Evolutionary conservation across 1,140 invertebrate genomes (phyloP).

Genomic region (Euwallacea fornicatus): DNA sequence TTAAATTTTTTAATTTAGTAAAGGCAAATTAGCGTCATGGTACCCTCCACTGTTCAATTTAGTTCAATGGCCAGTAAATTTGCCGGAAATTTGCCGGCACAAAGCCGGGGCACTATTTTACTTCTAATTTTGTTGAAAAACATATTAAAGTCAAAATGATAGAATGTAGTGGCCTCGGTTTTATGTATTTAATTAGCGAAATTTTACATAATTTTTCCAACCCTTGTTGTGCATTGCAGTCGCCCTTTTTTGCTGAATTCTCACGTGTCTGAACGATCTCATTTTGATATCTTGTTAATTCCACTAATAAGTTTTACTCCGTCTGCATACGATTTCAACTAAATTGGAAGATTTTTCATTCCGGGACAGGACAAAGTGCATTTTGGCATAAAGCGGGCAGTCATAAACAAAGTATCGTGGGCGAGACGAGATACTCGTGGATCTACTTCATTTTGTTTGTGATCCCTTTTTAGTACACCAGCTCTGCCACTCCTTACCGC

Average conservation of each 20-base stretch:
- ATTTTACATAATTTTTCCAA: too few species aligned
- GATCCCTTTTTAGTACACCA: conserved; percentile 23
- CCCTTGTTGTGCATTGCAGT: too few species aligned
- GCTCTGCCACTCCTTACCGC: conserved; percentile 24
- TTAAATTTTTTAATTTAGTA: background rate
- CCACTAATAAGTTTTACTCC: too few species aligned
- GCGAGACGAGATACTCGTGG: conserved; percentile 27
- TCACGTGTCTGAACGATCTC: too few species aligned
- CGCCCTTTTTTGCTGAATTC: too few species aligned
- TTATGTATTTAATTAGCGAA: conserved; percentile 19
- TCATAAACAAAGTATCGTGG: conserved; percentile 11
- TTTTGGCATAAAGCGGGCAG: background rate
- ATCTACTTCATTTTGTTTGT: conserved; percentile 31
- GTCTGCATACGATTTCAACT: too few species aligned
- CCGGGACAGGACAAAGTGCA: background rate
- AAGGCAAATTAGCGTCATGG: background rate
- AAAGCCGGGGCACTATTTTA: conserved; percentile 5
- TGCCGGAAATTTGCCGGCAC: background rate
- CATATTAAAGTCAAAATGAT: conserved; percentile 23
- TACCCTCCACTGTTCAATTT: conserved; percentile 3
- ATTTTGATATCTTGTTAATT: too few species aligned
- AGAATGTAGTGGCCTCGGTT: conserved; percentile 10
- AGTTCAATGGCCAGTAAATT: conserved; percentile 14
- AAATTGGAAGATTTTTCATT: too few species aligned
- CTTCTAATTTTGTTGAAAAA: conserved; percentile 14